These are phyloP conservation scores for Mirounga angustirostris DNA, from an alignment of 2,113 vertebrate genomes.

Conservation along the genomic window DNA sequence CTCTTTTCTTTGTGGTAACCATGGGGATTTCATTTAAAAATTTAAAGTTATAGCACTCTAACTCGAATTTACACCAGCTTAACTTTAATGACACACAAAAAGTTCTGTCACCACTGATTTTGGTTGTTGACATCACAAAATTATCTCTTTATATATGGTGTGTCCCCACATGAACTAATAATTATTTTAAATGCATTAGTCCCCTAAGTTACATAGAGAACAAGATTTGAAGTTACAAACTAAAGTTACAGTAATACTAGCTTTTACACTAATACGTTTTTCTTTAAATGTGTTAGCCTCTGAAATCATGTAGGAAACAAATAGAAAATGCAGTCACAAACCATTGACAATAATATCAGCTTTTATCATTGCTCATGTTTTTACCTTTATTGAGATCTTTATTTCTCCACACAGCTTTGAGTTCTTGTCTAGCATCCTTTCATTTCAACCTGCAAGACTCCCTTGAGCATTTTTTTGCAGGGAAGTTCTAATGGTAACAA, in stretches of 20 bases:
- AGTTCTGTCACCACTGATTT: not conserved
- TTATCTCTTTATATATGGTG: not conserved
- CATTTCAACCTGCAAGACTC: not conserved
- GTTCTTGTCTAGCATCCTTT: not conserved
- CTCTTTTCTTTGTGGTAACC: constrained; percentile 19
- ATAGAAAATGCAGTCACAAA: not conserved
- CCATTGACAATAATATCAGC: not conserved
- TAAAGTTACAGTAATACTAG: not conserved
- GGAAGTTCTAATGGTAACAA: not conserved
- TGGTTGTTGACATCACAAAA: constrained; percentile 18
- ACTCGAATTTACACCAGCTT: constrained; percentile 37
- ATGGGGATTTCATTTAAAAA: constrained; percentile 34
- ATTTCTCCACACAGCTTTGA: not conserved
- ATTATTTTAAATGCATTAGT: not conserved
- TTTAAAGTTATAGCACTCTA: not conserved
- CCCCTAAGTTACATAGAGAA: constrained; percentile 27
- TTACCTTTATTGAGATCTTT: constrained; percentile 26
- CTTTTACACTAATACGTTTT: not conserved
- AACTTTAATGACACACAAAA: constrained; percentile 36
- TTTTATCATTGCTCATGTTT: not conserved
- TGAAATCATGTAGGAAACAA: constrained; percentile 3
- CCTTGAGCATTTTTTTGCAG: not conserved
- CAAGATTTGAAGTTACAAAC: not conserved
- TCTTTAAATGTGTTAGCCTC: not conserved
- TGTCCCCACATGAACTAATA: not conserved